phyloP scores from a whole-genome alignment of 1,140 invertebrate species.

The Drosophila malerkotliana region DNA sequence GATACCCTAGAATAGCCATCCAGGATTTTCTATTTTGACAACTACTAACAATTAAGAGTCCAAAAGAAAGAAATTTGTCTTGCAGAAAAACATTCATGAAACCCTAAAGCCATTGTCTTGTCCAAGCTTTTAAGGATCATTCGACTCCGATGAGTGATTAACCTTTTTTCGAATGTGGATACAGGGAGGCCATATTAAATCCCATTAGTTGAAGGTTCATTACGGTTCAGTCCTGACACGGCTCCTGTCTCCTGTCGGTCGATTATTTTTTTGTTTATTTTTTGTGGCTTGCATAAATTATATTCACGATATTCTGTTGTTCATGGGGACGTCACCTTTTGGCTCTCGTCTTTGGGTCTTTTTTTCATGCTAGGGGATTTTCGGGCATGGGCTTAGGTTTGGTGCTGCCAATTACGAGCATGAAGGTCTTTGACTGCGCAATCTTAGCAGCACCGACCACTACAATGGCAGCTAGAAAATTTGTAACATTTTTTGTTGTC shows the following conservation, averaged over 20 bases:
- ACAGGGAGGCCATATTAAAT: constrained; percentile 34
- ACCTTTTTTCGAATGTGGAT: constrained; percentile 28
- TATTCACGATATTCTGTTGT: constrained; percentile 55
- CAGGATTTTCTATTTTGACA: neutral
- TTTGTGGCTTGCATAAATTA: constrained; percentile 68
- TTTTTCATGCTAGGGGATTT: constrained; percentile 19
- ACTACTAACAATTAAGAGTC: neutral
- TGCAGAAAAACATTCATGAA: constrained; percentile 22
- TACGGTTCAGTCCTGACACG: constrained; percentile 34
- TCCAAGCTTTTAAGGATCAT: constrained; percentile 30
- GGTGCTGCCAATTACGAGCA: constrained; percentile 76
- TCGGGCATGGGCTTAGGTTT: constrained; percentile 47
- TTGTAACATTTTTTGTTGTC: constrained; percentile 76
- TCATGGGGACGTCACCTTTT: constrained; percentile 45
- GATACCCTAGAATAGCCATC: constrained; percentile 18
- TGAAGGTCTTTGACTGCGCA: constrained; percentile 82
- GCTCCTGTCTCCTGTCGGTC: constrained; percentile 18
- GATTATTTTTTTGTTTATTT: constrained; percentile 24
- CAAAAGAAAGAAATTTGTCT: neutral
- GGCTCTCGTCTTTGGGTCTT: constrained; percentile 17
- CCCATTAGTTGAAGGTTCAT: constrained; percentile 38
- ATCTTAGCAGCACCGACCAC: constrained; percentile 42
- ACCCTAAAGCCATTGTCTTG: constrained; percentile 38
- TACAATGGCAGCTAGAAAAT: constrained; percentile 60
- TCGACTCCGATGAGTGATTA: constrained; percentile 44